Conservation (phyloP, 30 jellyfish, hydroid and myxozoan species). For the Pelagia noctiluca region DNA sequence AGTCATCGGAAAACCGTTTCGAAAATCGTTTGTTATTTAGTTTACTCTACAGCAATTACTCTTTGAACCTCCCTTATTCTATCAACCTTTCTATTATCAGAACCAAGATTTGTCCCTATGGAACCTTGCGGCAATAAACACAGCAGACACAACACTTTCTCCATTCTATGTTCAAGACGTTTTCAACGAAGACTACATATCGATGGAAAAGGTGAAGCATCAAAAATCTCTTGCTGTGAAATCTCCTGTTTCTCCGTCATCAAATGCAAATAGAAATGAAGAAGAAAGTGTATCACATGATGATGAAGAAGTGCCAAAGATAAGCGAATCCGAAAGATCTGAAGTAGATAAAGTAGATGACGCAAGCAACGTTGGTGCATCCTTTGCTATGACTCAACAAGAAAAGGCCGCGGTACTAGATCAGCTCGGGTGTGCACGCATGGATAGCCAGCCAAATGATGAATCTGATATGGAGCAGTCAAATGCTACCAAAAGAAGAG, state of each 20-base stretch:
- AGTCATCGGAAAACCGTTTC: too few species aligned
- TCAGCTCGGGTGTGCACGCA: background rate
- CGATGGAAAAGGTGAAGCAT: background rate
- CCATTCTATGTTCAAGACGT: slow-evolving; percentile 37
- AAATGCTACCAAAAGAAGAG: background rate
- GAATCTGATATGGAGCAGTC: background rate
- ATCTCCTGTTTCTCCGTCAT: too few species aligned
- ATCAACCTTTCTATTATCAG: too few species aligned
- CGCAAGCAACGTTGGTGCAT: too few species aligned
- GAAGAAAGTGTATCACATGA: background rate
- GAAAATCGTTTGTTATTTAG: too few species aligned
- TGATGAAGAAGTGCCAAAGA: background rate
- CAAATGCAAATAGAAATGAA: too few species aligned
- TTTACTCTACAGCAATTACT: too few species aligned
- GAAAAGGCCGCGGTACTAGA: slow-evolving; percentile 41
- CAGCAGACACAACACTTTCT: background rate
- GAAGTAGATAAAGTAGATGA: too few species aligned
- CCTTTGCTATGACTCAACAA: slow-evolving; percentile 29
- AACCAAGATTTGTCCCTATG: slow-evolving; percentile 13
- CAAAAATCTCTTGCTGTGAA: background rate
- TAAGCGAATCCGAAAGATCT: too few species aligned
- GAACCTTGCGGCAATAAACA: slow-evolving; percentile 28
- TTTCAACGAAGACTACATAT: slow-evolving; percentile 21
- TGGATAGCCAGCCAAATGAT: background rate
- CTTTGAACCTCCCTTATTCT: too few species aligned